A percentile compares a stretch with the other conserved stretches of the same genome.
Evolutionary conservation across 2,888 invertebrate genomes (phyloP).

Genomic region (Melitaea athalia): DNA sequence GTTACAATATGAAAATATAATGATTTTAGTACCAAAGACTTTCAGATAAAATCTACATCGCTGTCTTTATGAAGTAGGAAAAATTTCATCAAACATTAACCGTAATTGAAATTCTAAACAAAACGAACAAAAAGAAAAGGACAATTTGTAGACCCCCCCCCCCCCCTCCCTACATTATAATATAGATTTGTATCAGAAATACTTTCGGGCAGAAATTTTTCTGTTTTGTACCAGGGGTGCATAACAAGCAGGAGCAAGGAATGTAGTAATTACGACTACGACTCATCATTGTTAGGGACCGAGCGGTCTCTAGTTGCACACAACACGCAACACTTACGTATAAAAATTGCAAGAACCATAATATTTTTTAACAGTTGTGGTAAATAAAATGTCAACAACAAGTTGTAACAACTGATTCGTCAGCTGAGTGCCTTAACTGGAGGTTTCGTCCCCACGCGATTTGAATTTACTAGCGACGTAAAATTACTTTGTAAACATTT

Average conservation of each 20-base stretch:
- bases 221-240: slow-evolving; percentile 13
- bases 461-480: neutral
- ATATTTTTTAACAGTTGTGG: too few relatives aligned
- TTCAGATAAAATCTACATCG: too few relatives aligned
- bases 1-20: too few relatives aligned
- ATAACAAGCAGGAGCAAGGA: slow-evolving; percentile 24
- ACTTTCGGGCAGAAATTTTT: slow-evolving; percentile 1
- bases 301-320: too few relatives aligned
- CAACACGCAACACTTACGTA: too few relatives aligned
- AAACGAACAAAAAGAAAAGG: neutral
- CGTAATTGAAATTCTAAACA: neutral
- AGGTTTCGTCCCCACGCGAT: slow-evolving; percentile 4
- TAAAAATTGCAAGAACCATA: too few relatives aligned
- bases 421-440: neutral
- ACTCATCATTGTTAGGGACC: slow-evolving; percentile 8
- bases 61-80: too few relatives aligned
- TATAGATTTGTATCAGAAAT: slow-evolving; percentile 5
- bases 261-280: slow-evolving; percentile 25
- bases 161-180: neutral
- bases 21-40: too few relatives aligned
- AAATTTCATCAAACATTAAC: too few relatives aligned
- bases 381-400: too few relatives aligned
- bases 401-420: too few relatives aligned
- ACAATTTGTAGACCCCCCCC: neutral
- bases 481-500: neutral